phyloP scores from a whole-genome alignment of 2,888 invertebrate genomes.

The Thymelicus lineola region DNA sequence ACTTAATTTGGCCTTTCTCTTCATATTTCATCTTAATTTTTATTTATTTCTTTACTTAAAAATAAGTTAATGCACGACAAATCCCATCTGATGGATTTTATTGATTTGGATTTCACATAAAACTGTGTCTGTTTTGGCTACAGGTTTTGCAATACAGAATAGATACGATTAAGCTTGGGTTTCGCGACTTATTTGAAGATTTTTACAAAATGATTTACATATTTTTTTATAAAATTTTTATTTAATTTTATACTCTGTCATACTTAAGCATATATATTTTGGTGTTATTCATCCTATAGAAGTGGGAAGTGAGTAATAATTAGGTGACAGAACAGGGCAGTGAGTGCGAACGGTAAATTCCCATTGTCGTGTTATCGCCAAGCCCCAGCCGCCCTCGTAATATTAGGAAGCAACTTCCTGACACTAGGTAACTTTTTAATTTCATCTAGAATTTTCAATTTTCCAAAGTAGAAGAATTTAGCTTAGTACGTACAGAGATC shows the following conservation, averaged over 20 bases:
- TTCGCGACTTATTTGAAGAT: too few species aligned
- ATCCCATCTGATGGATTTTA: too few species aligned
- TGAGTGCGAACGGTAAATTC: constrained; percentile 72
- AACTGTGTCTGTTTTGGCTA: too few species aligned
- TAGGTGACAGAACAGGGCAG: constrained; percentile 63
- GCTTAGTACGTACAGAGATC: too few species aligned
- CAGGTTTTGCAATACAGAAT: too few species aligned
- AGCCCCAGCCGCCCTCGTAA: constrained; percentile 65
- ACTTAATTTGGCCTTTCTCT: too few species aligned
- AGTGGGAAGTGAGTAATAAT: constrained; percentile 48
- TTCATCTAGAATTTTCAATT: constrained; percentile 54
- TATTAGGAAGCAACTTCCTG: constrained; percentile 71
- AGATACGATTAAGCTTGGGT: too few species aligned
- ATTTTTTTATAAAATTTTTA: too few species aligned
- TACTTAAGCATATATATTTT: constrained; percentile 3
- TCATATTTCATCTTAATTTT: not conserved
- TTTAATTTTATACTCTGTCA: not conserved
- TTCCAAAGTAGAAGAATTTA: constrained; percentile 1
- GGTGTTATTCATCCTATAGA: constrained; percentile 4
- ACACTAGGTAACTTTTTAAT: constrained; percentile 75
- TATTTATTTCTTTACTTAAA: too few species aligned
- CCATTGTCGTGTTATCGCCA: constrained; percentile 78
- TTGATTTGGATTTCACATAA: too few species aligned
- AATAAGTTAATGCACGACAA: too few species aligned
- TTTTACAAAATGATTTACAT: too few species aligned